Conservation (phyloP, 2,797 vertebrate species). For the Balearica regulorum region DNA sequence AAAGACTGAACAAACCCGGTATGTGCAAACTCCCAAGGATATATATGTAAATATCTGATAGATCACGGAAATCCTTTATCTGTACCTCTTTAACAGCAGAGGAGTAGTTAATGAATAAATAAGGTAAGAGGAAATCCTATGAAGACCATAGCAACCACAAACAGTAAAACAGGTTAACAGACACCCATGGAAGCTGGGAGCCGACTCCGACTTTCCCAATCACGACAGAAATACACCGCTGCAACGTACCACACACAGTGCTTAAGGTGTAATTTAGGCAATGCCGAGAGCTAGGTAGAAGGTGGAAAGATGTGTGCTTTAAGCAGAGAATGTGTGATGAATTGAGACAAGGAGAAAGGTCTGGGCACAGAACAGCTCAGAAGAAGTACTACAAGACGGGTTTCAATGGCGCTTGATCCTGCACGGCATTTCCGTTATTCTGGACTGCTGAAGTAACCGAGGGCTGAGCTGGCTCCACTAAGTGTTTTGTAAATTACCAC, state of each 20-base stretch:
- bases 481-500: not conserved
- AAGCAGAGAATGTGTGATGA: not conserved
- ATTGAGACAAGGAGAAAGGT: not conserved
- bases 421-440: not conserved
- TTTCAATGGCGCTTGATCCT: too few species aligned
- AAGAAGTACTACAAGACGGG: not conserved
- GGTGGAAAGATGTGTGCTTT: not conserved
- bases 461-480: not conserved
- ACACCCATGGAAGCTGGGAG: not conserved
- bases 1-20: not conserved
- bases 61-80: not conserved
- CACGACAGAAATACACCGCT: too few species aligned
- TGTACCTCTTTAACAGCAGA: not conserved
- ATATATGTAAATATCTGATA: not conserved
- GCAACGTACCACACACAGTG: not conserved
- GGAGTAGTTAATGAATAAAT: not conserved
- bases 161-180: not conserved
- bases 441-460: not conserved
- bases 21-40: not conserved
- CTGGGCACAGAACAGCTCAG: not conserved
- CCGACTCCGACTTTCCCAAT: not conserved
- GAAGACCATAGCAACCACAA: not conserved
- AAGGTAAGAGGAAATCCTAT: not conserved
- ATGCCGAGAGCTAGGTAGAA: not conserved
- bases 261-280: not conserved